Evolutionary conservation across 2,113 vertebrate genomes (phyloP).

Genomic region (Nematolebias whitei): DNA sequence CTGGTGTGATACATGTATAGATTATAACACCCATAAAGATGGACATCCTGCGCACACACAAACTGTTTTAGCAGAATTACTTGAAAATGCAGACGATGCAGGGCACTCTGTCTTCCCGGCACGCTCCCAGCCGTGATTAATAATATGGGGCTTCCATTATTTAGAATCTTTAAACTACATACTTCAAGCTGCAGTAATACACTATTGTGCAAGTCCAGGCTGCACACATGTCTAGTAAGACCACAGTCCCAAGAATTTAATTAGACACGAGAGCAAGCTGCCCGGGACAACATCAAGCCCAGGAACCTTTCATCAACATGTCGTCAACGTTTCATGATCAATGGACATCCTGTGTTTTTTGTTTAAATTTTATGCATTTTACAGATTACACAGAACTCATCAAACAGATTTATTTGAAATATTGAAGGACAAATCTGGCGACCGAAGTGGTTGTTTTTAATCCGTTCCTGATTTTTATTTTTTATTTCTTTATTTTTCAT

Average conservation of each 20-base stretch:
- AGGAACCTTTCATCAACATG: slow-evolving; percentile 14
- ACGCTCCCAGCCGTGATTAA: slow-evolving; percentile 45
- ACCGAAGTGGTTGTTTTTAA: slow-evolving; percentile 18
- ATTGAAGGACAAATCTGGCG: slow-evolving; percentile 21
- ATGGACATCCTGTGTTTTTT: slow-evolving; percentile 2
- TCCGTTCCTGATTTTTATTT: slow-evolving; percentile 13
- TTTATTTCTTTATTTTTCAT: slow-evolving; percentile 1
- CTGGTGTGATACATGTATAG: slow-evolving; percentile 22
- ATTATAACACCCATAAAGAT: slow-evolving; percentile 51
- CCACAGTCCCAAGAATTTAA: slow-evolving; percentile 41
- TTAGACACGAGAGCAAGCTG: slow-evolving; percentile 41
- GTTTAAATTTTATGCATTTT: background rate
- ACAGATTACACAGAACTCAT: slow-evolving; percentile 10
- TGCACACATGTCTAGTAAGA: slow-evolving; percentile 49
- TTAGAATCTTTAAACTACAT: slow-evolving; percentile 57
- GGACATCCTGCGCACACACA: slow-evolving; percentile 18
- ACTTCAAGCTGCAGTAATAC: slow-evolving; percentile 55
- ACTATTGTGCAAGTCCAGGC: slow-evolving; percentile 43
- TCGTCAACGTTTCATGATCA: slow-evolving; percentile 49
- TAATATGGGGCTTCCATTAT: slow-evolving; percentile 59
- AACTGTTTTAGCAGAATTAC: slow-evolving; percentile 19
- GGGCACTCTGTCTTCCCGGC: slow-evolving; percentile 40
- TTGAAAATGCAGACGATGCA: slow-evolving; percentile 47
- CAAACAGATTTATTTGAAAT: slow-evolving; percentile 10
- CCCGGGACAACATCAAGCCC: slow-evolving; percentile 8